phyloP scores from a whole-genome alignment of 2,113 vertebrate genomes.

The Aspidoscelis tigris region DNA sequence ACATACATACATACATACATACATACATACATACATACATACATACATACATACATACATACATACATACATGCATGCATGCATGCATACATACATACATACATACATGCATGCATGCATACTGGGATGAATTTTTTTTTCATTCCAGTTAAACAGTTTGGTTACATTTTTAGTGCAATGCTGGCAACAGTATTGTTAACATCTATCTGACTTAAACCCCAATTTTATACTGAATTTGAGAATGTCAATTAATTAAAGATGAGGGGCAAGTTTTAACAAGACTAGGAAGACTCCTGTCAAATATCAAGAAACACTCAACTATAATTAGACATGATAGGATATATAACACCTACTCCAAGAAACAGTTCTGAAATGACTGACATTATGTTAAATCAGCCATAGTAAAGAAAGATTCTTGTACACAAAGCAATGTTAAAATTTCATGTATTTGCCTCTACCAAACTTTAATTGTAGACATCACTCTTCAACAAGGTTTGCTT shows the following conservation, averaged over 20 bases:
- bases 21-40: too few species aligned
- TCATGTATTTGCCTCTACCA: neutral
- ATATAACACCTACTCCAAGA: neutral
- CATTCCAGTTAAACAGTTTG: too few species aligned
- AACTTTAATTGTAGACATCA: constrained; percentile 1
- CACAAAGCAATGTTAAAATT: neutral
- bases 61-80: too few species aligned
- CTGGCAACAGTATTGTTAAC: too few species aligned
- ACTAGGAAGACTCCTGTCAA: constrained; percentile 14
- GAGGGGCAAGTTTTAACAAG: constrained; percentile 17
- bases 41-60: too few species aligned
- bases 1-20: too few species aligned
- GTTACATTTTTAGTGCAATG: too few species aligned
- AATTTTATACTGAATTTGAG: constrained; percentile 24
- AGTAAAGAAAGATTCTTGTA: neutral
- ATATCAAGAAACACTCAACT: constrained; percentile 9
- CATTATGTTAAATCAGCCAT: neutral
- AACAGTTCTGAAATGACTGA: neutral
- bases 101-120: too few species aligned
- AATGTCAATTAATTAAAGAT: neutral
- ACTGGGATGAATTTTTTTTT: too few species aligned
- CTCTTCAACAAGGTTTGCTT: neutral
- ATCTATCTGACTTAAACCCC: constrained; percentile 23
- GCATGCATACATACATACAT: too few species aligned
- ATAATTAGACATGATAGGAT: neutral